phyloP scores from a whole-genome alignment of 2,888 invertebrate species.

The Caenorhabditis sp. region DNA sequence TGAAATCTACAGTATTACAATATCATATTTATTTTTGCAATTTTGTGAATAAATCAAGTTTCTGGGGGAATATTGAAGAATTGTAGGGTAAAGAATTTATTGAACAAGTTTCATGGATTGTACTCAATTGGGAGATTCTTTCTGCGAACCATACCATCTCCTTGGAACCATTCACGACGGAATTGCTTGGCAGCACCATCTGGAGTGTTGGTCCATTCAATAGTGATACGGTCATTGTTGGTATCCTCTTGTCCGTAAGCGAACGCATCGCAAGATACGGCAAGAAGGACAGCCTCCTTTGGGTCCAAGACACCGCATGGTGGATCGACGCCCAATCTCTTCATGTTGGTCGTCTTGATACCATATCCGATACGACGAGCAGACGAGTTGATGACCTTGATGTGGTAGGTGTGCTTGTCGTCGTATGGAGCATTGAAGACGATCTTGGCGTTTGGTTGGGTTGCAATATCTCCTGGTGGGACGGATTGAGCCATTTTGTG shows the following conservation, averaged over 20 bases:
- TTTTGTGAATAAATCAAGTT: no score
- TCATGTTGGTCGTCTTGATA: slow-evolving; percentile 62
- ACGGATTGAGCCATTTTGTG: slow-evolving; percentile 56
- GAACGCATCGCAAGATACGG: slow-evolving; percentile 38
- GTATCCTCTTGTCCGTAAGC: slow-evolving; percentile 41
- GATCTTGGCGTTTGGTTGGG: slow-evolving; percentile 53
- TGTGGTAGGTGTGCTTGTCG: slow-evolving; percentile 58
- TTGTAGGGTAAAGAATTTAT: no score
- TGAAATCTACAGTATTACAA: no score
- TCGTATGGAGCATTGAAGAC: slow-evolving; percentile 62
- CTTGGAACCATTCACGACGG: slow-evolving; percentile 64
- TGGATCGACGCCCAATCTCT: slow-evolving; percentile 56
- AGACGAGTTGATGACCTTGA: slow-evolving; percentile 56
- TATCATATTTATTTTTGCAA: no score
- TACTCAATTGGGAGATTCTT: slow-evolving; percentile 52
- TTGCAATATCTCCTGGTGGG: slow-evolving; percentile 54
- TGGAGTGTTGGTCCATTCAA: slow-evolving; percentile 59
- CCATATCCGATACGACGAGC: slow-evolving; percentile 57
- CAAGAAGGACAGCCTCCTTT: slow-evolving; percentile 46
- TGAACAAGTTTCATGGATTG: no score
- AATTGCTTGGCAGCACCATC: slow-evolving; percentile 56
- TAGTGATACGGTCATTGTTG: slow-evolving; percentile 59
- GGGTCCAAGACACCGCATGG: slow-evolving; percentile 58
- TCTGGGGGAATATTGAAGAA: no score
- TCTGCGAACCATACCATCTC: slow-evolving; percentile 58